Conservation (phyloP, 2,113 vertebrate genomes). For the Polypterus bichir region DNA sequence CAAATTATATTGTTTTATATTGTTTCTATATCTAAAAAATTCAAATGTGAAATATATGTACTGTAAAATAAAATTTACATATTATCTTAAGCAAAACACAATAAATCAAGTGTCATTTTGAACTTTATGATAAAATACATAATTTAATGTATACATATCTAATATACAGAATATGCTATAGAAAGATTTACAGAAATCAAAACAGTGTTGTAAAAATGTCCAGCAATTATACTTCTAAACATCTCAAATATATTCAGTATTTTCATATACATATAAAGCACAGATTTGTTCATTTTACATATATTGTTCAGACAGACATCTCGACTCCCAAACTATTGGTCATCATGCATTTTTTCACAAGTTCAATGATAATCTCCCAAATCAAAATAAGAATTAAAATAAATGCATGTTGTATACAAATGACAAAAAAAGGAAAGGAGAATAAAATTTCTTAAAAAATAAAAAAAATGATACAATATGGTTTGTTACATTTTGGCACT, state of each 20-base stretch:
- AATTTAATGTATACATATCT: conserved; percentile 27
- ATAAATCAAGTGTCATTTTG: conserved; percentile 15
- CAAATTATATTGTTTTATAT: too few relatives aligned
- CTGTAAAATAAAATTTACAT: background rate
- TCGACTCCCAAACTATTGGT: too few relatives aligned
- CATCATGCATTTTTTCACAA: too few relatives aligned
- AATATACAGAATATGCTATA: conserved; percentile 26
- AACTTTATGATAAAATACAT: conserved; percentile 35
- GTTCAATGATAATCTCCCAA: too few relatives aligned
- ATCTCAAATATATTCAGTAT: too few relatives aligned
- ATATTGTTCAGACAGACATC: too few relatives aligned
- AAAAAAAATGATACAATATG: too few relatives aligned
- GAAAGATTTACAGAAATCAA: conserved; percentile 33
- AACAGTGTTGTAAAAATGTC: conserved; percentile 31
- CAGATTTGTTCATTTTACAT: too few relatives aligned
- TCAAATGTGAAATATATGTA: background rate
- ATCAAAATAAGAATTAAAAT: too few relatives aligned
- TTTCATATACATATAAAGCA: too few relatives aligned
- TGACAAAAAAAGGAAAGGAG: background rate
- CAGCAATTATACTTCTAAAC: conserved; percentile 22
- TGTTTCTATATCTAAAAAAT: background rate
- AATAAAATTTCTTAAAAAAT: conserved; percentile 12
- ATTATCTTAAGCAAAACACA: conserved; percentile 8
- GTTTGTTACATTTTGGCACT: conserved; percentile 24
- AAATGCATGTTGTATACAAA: background rate